Evolutionary conservation across 2,888 invertebrate species (phyloP).

Genomic region (Chymomyza fuscimana): DNA sequence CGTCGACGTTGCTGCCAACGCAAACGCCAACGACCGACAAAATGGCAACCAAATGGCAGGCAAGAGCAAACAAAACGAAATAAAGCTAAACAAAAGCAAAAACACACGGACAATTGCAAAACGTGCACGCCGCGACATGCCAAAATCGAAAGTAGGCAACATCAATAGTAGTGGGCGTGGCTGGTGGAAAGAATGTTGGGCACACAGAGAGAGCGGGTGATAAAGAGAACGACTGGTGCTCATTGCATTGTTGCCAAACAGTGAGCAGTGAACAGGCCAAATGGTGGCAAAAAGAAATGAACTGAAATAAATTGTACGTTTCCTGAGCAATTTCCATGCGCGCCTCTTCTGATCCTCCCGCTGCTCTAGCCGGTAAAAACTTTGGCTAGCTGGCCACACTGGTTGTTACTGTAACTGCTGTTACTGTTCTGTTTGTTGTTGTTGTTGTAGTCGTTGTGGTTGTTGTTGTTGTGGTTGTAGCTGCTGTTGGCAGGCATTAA

Average conservation of each 20-base stretch:
- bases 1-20: constrained; percentile 4
- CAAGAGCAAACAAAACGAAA: constrained; percentile 52
- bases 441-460: constrained; percentile 35
- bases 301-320: constrained; percentile 74
- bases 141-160: constrained; percentile 73
- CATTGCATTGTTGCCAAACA: constrained; percentile 11
- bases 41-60: constrained; percentile 46
- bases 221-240: background rate
- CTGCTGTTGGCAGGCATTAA: constrained; percentile 63
- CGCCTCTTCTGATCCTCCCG: constrained; percentile 12
- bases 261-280: constrained; percentile 21
- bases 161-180: constrained; percentile 52
- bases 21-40: constrained; percentile 68
- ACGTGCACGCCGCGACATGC: constrained; percentile 69
- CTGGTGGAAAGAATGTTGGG: background rate
- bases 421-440: constrained; percentile 20
- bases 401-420: constrained; percentile 27
- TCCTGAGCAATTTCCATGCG: constrained; percentile 72
- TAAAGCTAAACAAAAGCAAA: constrained; percentile 11
- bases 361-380: constrained; percentile 14
- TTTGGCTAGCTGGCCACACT: constrained; percentile 27
- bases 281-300: constrained; percentile 70
- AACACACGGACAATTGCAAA: constrained; percentile 56
- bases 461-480: constrained; percentile 30
- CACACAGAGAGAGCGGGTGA: background rate